These are phyloP conservation scores for Chaetodon auriga DNA, from an alignment of 2,113 vertebrate genomes.

Conservation along the genomic window DNA sequence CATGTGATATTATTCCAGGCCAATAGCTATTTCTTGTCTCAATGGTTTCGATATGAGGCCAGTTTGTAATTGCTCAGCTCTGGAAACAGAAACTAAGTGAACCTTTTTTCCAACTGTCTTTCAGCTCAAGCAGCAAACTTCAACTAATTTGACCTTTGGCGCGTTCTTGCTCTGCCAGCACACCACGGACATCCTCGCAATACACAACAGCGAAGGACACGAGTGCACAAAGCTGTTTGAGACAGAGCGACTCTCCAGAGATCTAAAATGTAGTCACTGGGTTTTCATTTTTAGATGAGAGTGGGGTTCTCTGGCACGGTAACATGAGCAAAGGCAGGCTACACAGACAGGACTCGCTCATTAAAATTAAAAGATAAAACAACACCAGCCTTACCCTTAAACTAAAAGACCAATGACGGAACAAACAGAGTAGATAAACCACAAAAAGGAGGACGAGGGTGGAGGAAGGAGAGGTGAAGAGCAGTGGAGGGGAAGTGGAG, in stretches of 20 bases:
- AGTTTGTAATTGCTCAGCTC: neutral
- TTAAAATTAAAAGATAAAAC: neutral
- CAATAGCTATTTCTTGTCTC: neutral
- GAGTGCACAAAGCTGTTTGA: neutral
- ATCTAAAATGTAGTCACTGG: neutral
- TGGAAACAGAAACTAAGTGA: neutral
- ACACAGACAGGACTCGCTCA: neutral
- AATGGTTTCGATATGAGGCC: neutral
- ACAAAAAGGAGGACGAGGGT: slow-evolving; percentile 36
- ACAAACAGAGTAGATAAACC: slow-evolving; percentile 53
- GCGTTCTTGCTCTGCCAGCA: neutral
- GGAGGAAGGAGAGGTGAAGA: slow-evolving; percentile 48
- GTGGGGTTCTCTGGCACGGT: neutral
- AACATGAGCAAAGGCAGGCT: neutral
- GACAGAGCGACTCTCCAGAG: neutral
- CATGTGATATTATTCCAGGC: neutral
- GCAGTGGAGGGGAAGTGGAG: slow-evolving; percentile 41
- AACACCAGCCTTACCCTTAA: neutral
- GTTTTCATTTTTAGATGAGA: neutral
- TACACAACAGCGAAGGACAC: neutral
- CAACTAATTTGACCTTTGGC: neutral
- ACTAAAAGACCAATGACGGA: slow-evolving; percentile 38
- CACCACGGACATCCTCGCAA: neutral
- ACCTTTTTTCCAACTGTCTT: neutral
- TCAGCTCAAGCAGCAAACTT: neutral